Conservation (phyloP, 2,888 invertebrate species). For the Drosophila siamana region DNA sequence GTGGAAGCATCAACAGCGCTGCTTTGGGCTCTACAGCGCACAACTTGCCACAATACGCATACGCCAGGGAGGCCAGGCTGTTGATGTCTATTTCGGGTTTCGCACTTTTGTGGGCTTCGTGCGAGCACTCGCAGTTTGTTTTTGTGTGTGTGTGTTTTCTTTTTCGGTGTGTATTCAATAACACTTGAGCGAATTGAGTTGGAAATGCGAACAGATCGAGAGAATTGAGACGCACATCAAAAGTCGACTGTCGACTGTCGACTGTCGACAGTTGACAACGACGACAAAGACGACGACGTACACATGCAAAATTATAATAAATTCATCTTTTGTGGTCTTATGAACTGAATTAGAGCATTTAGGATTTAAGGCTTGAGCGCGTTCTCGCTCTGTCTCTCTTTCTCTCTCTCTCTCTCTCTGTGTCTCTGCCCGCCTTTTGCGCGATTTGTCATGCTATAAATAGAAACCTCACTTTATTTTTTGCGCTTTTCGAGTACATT, state of each 20-base stretch:
- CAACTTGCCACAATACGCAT: slow-evolving; percentile 48
- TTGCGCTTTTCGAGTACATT: background rate
- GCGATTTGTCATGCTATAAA: slow-evolving; percentile 57
- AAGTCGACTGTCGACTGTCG: slow-evolving; percentile 29
- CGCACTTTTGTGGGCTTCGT: slow-evolving; percentile 25
- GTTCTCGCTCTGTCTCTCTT: background rate
- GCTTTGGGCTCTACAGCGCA: slow-evolving; percentile 30
- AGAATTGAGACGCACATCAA: slow-evolving; percentile 61
- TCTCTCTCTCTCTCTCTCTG: too few species aligned
- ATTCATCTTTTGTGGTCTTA: slow-evolving; percentile 68
- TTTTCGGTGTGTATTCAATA: slow-evolving; percentile 63
- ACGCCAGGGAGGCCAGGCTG: slow-evolving; percentile 52
- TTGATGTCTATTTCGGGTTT: slow-evolving; percentile 30
- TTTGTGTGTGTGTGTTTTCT: background rate
- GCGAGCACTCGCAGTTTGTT: slow-evolving; percentile 7
- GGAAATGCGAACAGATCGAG: slow-evolving; percentile 69
- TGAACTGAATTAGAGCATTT: slow-evolving; percentile 62
- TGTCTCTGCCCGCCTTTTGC: slow-evolving; percentile 17
- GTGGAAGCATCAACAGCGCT: background rate
- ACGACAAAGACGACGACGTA: slow-evolving; percentile 5
- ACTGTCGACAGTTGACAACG: slow-evolving; percentile 4
- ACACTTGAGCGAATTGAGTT: slow-evolving; percentile 66
- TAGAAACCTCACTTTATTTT: slow-evolving; percentile 42
- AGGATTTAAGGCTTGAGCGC: slow-evolving; percentile 45
- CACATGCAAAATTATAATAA: slow-evolving; percentile 44